Evolutionary conservation across 2,113 vertebrate species (phyloP).

Genomic region (Progne subis): DNA sequence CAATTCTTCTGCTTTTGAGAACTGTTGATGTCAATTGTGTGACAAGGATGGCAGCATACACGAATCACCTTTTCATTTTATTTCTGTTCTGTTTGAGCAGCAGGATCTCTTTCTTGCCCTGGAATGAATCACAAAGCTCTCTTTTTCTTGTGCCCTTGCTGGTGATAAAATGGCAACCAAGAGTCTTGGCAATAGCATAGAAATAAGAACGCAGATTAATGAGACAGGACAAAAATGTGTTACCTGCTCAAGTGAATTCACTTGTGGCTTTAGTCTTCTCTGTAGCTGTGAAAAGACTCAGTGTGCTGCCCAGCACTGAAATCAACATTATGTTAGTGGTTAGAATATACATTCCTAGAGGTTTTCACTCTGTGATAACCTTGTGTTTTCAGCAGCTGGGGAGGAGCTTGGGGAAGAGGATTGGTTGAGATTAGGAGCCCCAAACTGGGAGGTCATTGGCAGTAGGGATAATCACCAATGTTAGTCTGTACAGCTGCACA

Average conservation of each 20-base stretch:
- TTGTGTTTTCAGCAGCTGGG: neutral
- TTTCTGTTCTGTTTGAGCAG: neutral
- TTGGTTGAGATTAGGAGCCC: neutral
- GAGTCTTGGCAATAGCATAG: neutral
- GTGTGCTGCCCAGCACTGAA: neutral
- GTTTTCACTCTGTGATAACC: neutral
- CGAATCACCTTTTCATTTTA: neutral
- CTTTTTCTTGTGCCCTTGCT: neutral
- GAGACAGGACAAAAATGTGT: neutral
- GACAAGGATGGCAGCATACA: neutral
- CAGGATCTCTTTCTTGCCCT: neutral
- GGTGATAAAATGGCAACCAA: neutral
- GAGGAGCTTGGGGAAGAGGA: neutral
- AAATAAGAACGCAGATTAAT: neutral
- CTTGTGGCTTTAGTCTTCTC: neutral
- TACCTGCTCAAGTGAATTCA: neutral
- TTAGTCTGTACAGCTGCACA: neutral
- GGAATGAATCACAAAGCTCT: neutral
- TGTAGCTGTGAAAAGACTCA: neutral
- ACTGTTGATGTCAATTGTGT: neutral
- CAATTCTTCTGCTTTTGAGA: neutral
- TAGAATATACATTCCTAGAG: neutral
- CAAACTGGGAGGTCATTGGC: neutral
- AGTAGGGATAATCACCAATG: neutral
- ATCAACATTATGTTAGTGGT: neutral